Evolutionary conservation across 2,888 invertebrate species (phyloP), one percentile per base, ranked within the genome.

Genomic region (Ecliptopera silaceata): DNA sequence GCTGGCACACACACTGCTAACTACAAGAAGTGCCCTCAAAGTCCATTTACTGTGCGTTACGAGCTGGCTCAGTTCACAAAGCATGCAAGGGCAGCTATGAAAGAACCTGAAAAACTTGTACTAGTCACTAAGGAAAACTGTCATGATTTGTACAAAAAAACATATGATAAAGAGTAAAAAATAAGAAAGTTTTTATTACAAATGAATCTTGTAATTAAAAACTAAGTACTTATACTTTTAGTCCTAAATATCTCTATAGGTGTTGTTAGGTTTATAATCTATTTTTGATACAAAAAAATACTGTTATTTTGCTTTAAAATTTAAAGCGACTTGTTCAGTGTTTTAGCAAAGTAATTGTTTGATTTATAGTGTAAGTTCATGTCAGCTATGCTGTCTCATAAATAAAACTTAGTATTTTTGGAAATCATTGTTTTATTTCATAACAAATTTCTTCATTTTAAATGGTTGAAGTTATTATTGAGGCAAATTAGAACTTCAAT

Each of bases 1-100:
- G 66, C 61, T 10, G 72, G 64, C 0, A 65, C 64, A 0, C 87
- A 88, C 56, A 80, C 84, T 4, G 83, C 88, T 1, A 84, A 68
- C 59, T 85, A 69, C 52, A 79, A 66, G 56, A 57, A 75, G 17
- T 88, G 88, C 59, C 51, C 67, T 6, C 61, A 43, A 52, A 70
- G 74, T 41, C 80, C 77, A 0, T 67, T 70, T 38, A 45, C 54
- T 29, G 47, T 46, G 10, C 17, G 32, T 20, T 59, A 54, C 38
- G 49, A 54, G 31, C 34, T 54, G 17, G 17, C 20, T 71, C 80
- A 3, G 12, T 53, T 17, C 43, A 56, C 20, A 63, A 75, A 59
- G 18, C 20, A 50, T 22, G 36, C 45, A 1, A 17, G 12, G 13
- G 41, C 45, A 13, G 13, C 34, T 5, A 8, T 36, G 0, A 15